Conservation (phyloP, 2,888 invertebrate species). For the Campoletis raptor region DNA sequence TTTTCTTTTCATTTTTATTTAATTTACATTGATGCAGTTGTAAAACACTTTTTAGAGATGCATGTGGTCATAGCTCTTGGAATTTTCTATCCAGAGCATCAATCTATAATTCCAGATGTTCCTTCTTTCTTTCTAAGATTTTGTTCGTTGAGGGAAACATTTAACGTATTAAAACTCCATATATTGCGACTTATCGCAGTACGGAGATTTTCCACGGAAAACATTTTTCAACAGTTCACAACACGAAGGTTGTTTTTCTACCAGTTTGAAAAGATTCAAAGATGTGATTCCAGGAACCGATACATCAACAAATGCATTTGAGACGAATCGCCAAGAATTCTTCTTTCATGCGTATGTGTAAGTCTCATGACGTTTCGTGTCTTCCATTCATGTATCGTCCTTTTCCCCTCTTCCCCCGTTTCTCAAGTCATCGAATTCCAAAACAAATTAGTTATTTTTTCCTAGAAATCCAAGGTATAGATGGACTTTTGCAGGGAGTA, state of each 20-base stretch:
- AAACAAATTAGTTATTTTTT: conserved; percentile 41
- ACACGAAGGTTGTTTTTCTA: neutral
- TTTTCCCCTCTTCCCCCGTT: neutral
- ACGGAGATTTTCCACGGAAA: conserved; percentile 1
- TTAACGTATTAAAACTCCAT: neutral
- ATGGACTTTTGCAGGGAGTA: conserved; percentile 13
- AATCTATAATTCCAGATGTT: no score
- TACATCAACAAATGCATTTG: neutral
- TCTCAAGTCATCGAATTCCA: conserved; percentile 14
- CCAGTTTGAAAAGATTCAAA: neutral
- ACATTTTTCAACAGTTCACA: neutral
- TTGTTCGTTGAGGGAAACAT: neutral
- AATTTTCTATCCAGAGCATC: neutral
- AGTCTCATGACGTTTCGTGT: conserved; percentile 7
- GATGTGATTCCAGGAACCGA: conserved; percentile 27
- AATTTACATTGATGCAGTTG: neutral
- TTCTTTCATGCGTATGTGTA: neutral
- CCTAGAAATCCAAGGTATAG: conserved; percentile 35
- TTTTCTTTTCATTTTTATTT: neutral
- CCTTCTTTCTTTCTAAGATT: neutral
- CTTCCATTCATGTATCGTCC: conserved; percentile 36
- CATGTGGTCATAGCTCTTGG: neutral
- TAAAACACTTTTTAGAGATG: neutral
- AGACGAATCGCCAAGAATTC: conserved; percentile 28
- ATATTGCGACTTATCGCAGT: neutral